Percentiles rank a stretch among this genome's conserved stretches.
These are phyloP conservation scores for Cosmia pyralina DNA, from an alignment of 2,888 invertebrate genomes.

Conservation along the genomic window DNA sequence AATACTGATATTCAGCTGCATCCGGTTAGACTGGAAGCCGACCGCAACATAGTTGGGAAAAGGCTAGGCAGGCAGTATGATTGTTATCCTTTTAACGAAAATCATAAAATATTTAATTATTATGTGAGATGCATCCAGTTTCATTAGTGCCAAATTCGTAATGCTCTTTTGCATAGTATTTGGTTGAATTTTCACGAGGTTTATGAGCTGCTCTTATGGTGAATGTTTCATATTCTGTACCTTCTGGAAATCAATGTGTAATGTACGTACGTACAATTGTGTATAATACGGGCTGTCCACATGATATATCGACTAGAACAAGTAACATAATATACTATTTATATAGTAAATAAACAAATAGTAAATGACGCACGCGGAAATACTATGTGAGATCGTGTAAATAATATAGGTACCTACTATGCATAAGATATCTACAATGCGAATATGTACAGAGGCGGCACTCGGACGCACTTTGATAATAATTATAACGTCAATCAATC, in stretches of 20 bases:
- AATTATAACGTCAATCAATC: slow-evolving; percentile 5
- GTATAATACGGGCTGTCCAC: not conserved
- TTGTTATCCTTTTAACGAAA: not conserved
- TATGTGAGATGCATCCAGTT: not conserved
- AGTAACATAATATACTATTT: slow-evolving; percentile 6
- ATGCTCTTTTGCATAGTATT: not conserved
- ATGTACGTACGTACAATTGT: not conserved
- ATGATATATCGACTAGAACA: slow-evolving; percentile 9
- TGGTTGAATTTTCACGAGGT: not conserved
- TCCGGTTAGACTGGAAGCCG: too few species aligned
- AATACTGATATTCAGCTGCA: too few species aligned
- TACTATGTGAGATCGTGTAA: not conserved
- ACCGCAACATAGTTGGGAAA: too few species aligned
- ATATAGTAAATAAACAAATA: slow-evolving; percentile 28
- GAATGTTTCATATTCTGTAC: not conserved
- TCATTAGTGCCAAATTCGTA: not conserved
- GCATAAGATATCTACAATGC: not conserved
- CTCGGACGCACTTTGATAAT: not conserved
- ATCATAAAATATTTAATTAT: not conserved
- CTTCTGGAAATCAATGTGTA: not conserved
- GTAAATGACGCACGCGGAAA: slow-evolving; percentile 37
- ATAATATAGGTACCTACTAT: slow-evolving; percentile 7
- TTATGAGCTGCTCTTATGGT: too few species aligned
- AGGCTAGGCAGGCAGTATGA: too few species aligned
- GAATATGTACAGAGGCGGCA: not conserved